Evolutionary conservation across 1,140 invertebrate genomes (phyloP).

Genomic region (Pogonomyrmex barbatus): DNA sequence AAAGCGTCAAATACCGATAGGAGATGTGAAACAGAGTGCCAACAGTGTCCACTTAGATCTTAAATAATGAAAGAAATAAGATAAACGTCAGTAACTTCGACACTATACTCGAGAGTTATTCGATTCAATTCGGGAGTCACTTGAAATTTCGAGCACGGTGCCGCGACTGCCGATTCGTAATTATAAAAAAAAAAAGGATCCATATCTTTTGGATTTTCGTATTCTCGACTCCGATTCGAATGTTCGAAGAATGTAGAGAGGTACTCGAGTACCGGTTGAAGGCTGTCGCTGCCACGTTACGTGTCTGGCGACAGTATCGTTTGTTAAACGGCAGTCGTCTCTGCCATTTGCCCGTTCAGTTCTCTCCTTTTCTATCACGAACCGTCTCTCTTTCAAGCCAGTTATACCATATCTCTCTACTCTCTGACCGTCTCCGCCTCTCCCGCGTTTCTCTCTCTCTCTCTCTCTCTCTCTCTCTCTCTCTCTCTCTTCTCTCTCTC

Average conservation of each 20-base stretch:
- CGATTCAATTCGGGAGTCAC: not conserved
- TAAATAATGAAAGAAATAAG: not conserved
- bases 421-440: not conserved
- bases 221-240: not conserved
- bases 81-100: not conserved
- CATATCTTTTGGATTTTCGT: not conserved
- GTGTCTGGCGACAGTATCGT: constrained; percentile 47
- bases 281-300: not conserved
- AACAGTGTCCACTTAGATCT: not conserved
- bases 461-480: constrained; percentile 1
- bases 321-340: constrained; percentile 61
- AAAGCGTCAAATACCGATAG: not conserved
- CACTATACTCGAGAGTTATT: too few relatives aligned
- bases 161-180: not conserved
- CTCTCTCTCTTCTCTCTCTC: constrained; percentile 5
- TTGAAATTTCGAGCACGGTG: not conserved
- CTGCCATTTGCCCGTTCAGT: constrained; percentile 15
- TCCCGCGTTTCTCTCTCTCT: not conserved
- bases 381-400: not conserved
- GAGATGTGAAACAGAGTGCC: too few relatives aligned
- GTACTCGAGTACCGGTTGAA: not conserved
- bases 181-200: not conserved
- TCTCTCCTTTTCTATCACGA: not conserved
- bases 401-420: constrained; percentile 18
- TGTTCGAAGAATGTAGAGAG: constrained; percentile 2